Evolutionary conservation across 1,140 invertebrate genomes (phyloP).

Genomic region (Asbolus verrucosus): DNA sequence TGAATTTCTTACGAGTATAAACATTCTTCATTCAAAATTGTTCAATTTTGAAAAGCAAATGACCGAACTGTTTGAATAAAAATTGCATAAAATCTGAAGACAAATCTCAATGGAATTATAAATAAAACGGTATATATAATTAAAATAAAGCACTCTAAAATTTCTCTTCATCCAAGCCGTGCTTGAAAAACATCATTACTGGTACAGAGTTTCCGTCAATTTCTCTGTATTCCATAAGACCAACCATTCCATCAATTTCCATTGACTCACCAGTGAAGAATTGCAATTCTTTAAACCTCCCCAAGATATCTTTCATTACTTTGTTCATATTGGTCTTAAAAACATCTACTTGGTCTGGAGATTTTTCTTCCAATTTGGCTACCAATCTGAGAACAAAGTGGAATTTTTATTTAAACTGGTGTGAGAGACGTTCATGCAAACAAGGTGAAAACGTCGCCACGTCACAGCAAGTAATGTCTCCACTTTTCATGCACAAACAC

Average conservation of each 20-base stretch:
- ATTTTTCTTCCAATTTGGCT: slow-evolving; percentile 82
- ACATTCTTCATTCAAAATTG: slow-evolving; percentile 8
- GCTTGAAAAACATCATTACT: slow-evolving; percentile 95
- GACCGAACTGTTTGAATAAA: slow-evolving; percentile 8
- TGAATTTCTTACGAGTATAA: slow-evolving; percentile 29
- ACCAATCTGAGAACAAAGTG: slow-evolving; percentile 74
- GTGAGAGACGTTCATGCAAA: background rate
- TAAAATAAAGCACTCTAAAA: slow-evolving; percentile 68
- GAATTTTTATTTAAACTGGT: slow-evolving; percentile 44
- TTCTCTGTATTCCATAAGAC: slow-evolving; percentile 92
- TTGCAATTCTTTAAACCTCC: slow-evolving; percentile 92
- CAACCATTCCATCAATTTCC: slow-evolving; percentile 95
- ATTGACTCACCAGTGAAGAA: slow-evolving; percentile 97
- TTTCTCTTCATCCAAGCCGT: slow-evolving; percentile 94
- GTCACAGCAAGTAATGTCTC: too few species aligned
- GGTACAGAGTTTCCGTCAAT: slow-evolving; percentile 85
- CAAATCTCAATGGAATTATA: slow-evolving; percentile 26
- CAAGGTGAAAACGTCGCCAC: too few species aligned
- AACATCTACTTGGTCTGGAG: slow-evolving; percentile 85
- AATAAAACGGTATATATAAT: slow-evolving; percentile 25
- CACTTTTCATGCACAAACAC: too few species aligned
- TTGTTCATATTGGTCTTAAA: slow-evolving; percentile 95
- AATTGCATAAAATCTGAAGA: slow-evolving; percentile 12
- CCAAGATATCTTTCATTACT: slow-evolving; percentile 93
- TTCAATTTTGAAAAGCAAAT: slow-evolving; percentile 8